Evolutionary conservation across 2,888 invertebrate species (phyloP).

Genomic region (Leptinotarsa rubiginosa): DNA sequence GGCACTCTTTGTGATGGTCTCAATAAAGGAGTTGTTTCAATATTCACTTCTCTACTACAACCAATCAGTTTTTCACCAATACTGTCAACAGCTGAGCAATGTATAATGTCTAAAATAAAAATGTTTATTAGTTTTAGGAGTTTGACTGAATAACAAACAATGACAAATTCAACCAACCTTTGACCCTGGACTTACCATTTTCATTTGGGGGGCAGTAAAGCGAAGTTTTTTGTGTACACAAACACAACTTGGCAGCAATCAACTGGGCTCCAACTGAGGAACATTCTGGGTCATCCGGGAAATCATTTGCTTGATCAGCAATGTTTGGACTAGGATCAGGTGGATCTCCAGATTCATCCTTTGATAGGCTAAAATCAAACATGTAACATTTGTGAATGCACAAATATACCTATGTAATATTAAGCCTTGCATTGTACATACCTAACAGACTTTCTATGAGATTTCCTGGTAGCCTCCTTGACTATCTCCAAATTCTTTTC

Average conservation of each 20-base stretch:
- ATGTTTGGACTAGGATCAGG: conserved; percentile 38
- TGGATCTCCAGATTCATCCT: conserved; percentile 38
- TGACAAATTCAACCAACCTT: no score
- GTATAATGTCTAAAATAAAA: conserved; percentile 68
- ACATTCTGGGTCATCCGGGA: conserved; percentile 54
- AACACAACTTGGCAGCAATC: conserved; percentile 57
- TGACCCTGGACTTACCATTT: conserved; percentile 48
- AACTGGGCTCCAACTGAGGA: conserved; percentile 51
- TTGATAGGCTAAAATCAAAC: conserved; percentile 19
- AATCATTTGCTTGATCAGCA: conserved; percentile 53
- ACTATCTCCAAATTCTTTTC: conserved; percentile 37
- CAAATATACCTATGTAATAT: no score
- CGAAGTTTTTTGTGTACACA: conserved; percentile 58
- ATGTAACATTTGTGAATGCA: neutral
- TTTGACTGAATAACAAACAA: no score
- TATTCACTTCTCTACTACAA: conserved; percentile 79
- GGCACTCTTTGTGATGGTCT: conserved; percentile 82
- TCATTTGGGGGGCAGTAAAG: conserved; percentile 51
- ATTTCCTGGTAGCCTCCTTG: conserved; percentile 51
- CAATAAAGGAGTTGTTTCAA: conserved; percentile 71
- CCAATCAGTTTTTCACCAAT: conserved; percentile 82
- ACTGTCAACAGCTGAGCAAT: conserved; percentile 82
- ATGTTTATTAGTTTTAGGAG: neutral
- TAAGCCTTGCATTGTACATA: conserved; percentile 28
- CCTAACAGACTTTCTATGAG: conserved; percentile 55